A percentile compares a stretch with the other conserved stretches of the same genome.
These are phyloP conservation scores for Drosophila parabipectinata DNA, from an alignment of 1,140 invertebrate genomes.

Conservation along the genomic window DNA sequence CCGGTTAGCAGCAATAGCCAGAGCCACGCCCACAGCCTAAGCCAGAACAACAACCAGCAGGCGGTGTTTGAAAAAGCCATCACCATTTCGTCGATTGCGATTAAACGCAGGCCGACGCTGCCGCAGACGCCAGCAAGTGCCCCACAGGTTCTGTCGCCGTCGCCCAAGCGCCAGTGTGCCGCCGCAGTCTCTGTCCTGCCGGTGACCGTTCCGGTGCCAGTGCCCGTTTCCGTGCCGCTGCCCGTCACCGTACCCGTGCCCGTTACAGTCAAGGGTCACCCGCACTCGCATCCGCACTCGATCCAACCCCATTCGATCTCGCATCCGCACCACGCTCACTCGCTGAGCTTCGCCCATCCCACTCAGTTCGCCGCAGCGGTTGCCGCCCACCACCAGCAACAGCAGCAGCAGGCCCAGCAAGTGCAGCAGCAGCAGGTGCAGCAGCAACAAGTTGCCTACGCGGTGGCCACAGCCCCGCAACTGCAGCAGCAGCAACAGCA, in stretches of 20 bases:
- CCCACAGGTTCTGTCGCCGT: slow-evolving; percentile 84
- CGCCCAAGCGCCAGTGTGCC: slow-evolving; percentile 84
- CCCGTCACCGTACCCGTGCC: slow-evolving; percentile 58
- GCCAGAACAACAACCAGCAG: slow-evolving; percentile 66
- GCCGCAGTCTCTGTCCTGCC: slow-evolving; percentile 82
- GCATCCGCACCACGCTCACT: slow-evolving; percentile 60
- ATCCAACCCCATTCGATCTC: slow-evolving; percentile 40
- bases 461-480: slow-evolving; percentile 58
- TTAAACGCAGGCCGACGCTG: slow-evolving; percentile 85
- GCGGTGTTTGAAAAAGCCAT: slow-evolving; percentile 84
- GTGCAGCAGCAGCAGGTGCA: slow-evolving; percentile 44
- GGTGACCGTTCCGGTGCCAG: slow-evolving; percentile 53
- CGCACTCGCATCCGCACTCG: slow-evolving; percentile 46
- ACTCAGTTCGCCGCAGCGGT: slow-evolving; percentile 79
- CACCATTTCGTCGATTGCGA: slow-evolving; percentile 85
- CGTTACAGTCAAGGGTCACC: slow-evolving; percentile 49
- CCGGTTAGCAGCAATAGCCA: slow-evolving; percentile 33
- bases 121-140: slow-evolving; percentile 85
- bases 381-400: slow-evolving; percentile 72
- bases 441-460: slow-evolving; percentile 50
- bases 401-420: slow-evolving; percentile 53
- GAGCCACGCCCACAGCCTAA: slow-evolving; percentile 16
- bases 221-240: slow-evolving; percentile 62
- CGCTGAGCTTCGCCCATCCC: slow-evolving; percentile 78
- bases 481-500: slow-evolving; percentile 62